A percentile compares a stretch with the other conserved stretches of the same genome.
phyloP scores from a whole-genome alignment of 1,140 invertebrate species.

The Achroia grisella region DNA sequence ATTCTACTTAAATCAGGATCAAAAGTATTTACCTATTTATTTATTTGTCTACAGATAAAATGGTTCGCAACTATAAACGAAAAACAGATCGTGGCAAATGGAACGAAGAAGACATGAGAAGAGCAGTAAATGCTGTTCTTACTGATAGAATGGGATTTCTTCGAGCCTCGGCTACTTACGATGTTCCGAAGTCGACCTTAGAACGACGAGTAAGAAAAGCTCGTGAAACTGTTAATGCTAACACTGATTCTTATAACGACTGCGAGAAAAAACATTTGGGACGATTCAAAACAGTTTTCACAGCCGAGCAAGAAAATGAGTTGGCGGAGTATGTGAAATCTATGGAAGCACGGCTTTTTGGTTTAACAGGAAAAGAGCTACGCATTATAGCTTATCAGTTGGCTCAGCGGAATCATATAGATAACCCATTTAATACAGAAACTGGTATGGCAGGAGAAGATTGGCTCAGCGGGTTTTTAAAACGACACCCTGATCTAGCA shows the following conservation, averaged over 20 bases:
- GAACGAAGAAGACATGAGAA: no score
- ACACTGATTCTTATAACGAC: neutral
- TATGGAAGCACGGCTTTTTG: constrained; percentile 15
- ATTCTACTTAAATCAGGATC: constrained; percentile 5
- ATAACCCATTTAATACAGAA: constrained; percentile 17
- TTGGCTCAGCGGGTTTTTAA: constrained; percentile 39
- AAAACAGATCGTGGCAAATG: no score
- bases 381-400: constrained; percentile 18
- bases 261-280: constrained; percentile 2
- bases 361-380: constrained; percentile 15
- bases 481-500: constrained; percentile 31
- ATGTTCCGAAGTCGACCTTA: constrained; percentile 17
- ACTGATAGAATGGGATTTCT: neutral
- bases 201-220: constrained; percentile 17
- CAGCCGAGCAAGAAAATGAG: neutral
- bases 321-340: neutral
- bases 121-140: no score
- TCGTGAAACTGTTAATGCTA: constrained; percentile 5
- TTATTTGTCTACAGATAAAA: no score
- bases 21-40: constrained; percentile 5
- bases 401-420: constrained; percentile 13
- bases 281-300: constrained; percentile 3
- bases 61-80: no score
- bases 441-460: constrained; percentile 21
- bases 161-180: constrained; percentile 14